Conservation (phyloP, 1,140 invertebrate species). For the Leptonema lineaticorne region DNA sequence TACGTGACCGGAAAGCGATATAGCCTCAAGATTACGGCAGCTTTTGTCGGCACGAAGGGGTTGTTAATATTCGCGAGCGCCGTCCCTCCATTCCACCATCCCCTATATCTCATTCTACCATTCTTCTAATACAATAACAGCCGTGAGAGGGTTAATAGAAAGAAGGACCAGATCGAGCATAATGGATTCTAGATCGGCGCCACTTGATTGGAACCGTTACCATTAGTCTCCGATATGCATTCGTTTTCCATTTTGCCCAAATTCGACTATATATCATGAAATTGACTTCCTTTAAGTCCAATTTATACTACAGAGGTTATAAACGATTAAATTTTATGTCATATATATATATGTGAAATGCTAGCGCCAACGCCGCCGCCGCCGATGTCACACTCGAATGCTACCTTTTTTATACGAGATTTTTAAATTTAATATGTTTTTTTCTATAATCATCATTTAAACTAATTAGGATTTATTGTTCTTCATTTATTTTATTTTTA, state of each 20-base stretch:
- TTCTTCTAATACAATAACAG: conserved; percentile 19
- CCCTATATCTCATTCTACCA: too few species aligned
- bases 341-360: background rate
- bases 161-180: conserved; percentile 3
- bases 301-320: too few species aligned
- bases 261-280: background rate
- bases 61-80: conserved; percentile 28
- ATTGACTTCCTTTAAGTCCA: too few species aligned
- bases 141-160: conserved; percentile 18
- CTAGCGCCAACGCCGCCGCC: too few species aligned
- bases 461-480: too few species aligned
- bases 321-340: too few species aligned
- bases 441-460: too few species aligned
- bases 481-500: too few species aligned
- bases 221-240: background rate
- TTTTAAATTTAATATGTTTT: too few species aligned
- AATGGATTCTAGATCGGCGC: conserved; percentile 14
- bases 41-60: conserved; percentile 17
- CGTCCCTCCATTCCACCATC: background rate
- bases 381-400: too few species aligned
- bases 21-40: conserved; percentile 15
- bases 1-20: conserved; percentile 34
- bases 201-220: background rate
- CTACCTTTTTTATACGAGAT: too few species aligned
- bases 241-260: background rate